These are phyloP conservation scores for Lepidothrix coronata DNA, from an alignment of 2,113 vertebrate species.

Conservation along the genomic window DNA sequence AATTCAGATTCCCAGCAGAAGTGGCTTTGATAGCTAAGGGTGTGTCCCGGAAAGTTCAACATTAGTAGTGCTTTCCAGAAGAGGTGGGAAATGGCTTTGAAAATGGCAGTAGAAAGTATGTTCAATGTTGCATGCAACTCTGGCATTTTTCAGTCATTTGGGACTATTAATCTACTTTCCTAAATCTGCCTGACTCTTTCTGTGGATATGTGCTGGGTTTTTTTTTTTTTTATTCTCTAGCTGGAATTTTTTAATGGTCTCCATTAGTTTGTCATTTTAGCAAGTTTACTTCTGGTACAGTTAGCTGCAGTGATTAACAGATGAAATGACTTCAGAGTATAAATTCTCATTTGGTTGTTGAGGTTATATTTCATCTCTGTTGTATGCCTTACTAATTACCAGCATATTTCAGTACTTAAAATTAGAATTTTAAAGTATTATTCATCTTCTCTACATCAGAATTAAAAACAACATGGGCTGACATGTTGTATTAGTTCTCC, in stretches of 20 bases:
- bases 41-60: constrained; percentile 1
- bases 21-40: neutral
- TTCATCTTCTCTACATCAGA: neutral
- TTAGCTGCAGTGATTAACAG: constrained; percentile 4
- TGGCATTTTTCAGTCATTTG: neutral
- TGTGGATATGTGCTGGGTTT: neutral
- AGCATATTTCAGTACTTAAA: neutral
- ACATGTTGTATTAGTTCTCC: neutral
- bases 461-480: neutral
- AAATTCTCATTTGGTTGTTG: constrained; percentile 10
- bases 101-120: neutral
- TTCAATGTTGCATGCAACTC: neutral
- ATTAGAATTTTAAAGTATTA: neutral
- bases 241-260: neutral
- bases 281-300: neutral
- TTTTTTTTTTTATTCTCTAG: neutral
- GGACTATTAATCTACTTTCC: neutral
- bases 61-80: constrained; percentile 32
- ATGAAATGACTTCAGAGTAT: constrained; percentile 1
- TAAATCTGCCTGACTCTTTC: neutral
- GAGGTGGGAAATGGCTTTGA: neutral
- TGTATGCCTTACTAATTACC: constrained; percentile 31
- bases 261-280: constrained; percentile 1
- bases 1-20: neutral
- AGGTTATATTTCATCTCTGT: constrained; percentile 13